A percentile compares a stretch with the other conserved stretches of the same genome.
Conservation (phyloP, 2,797 vertebrate species). For the Hipposideros larvatus region DNA sequence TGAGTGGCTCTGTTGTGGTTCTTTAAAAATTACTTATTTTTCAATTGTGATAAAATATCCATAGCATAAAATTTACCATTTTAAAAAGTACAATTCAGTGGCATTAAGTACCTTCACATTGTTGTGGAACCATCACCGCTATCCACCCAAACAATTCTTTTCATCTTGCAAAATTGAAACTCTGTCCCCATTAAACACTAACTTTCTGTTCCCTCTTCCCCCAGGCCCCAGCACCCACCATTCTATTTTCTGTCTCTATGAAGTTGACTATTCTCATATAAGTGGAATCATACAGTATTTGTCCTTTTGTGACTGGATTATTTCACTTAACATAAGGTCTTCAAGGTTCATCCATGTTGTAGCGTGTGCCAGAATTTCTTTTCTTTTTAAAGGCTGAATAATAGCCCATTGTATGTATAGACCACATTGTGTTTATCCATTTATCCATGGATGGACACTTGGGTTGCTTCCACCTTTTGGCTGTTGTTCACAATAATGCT, state of each 20-base stretch:
- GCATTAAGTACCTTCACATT: neutral
- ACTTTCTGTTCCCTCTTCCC: neutral
- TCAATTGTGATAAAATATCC: neutral
- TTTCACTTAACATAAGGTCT: neutral
- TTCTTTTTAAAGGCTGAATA: neutral
- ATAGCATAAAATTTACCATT: neutral
- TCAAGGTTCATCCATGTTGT: neutral
- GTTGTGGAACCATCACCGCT: neutral
- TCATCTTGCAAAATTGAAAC: neutral
- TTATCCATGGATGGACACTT: neutral
- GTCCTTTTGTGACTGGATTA: neutral
- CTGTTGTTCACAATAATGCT: neutral
- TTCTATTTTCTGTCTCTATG: neutral
- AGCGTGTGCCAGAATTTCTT: neutral
- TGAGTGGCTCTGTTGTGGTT: neutral
- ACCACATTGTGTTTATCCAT: neutral
- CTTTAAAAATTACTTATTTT: neutral
- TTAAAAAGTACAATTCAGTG: neutral
- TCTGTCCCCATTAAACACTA: neutral
- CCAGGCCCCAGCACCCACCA: neutral
- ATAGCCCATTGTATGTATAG: neutral
- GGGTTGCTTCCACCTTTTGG: neutral
- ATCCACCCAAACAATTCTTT: neutral
- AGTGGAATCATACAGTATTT: neutral
- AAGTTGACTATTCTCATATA: neutral